A percentile compares a stretch with the other conserved stretches of the same genome.
These are phyloP conservation scores for Drosophila phalerata DNA, from an alignment of 2,888 invertebrate genomes.

Conservation along the genomic window DNA sequence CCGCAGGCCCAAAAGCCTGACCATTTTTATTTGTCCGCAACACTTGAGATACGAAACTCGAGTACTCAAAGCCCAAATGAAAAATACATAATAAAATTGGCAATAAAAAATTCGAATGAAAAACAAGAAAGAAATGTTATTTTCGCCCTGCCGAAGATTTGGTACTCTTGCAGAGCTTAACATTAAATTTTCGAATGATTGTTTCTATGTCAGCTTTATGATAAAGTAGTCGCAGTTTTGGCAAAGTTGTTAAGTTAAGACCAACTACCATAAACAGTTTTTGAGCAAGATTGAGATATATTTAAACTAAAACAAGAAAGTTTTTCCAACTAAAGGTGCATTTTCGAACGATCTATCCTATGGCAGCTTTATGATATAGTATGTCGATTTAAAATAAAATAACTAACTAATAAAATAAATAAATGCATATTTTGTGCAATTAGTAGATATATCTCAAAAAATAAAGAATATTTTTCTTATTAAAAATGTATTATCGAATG, in stretches of 20 bases:
- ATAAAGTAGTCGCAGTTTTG: background rate
- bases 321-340: background rate
- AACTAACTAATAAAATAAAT: too few relatives aligned
- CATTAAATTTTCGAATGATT: too few relatives aligned
- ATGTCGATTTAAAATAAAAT: background rate
- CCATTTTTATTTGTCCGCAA: constrained; percentile 53
- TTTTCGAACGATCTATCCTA: background rate
- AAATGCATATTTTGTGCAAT: background rate
- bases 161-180: background rate
- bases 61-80: constrained; percentile 46
- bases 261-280: background rate
- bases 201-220: background rate
- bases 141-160: background rate
- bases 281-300: background rate
- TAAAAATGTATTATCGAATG: background rate
- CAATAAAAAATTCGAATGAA: constrained; percentile 13
- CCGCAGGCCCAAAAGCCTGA: constrained; percentile 32
- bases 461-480: background rate
- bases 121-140: background rate
- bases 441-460: background rate
- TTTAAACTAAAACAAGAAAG: background rate
- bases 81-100: constrained; percentile 46
- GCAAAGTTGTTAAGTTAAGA: background rate
- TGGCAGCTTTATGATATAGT: background rate
- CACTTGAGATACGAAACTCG: constrained; percentile 45